A percentile compares a stretch with the other conserved stretches of the same genome.
These are phyloP conservation scores for Gandaritis pyraliata DNA, from an alignment of 2,888 invertebrate genomes.

Conservation along the genomic window DNA sequence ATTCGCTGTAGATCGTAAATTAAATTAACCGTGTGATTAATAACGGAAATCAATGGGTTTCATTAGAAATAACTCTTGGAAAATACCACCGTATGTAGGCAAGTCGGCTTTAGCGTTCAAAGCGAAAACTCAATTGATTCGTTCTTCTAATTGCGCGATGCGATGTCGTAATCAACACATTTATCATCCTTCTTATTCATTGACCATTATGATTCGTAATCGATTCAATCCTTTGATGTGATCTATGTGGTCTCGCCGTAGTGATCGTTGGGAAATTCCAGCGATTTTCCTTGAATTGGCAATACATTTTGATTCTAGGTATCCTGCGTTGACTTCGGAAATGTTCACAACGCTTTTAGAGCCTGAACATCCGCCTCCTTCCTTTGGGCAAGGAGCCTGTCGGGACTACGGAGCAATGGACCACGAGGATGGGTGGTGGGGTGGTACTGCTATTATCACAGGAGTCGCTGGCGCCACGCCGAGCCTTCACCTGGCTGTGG, in stretches of 20 bases:
- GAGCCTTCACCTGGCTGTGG: conserved; percentile 90
- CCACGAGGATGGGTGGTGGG: conserved; percentile 90
- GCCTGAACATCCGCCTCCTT: conserved; percentile 88
- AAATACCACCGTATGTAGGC: conserved; percentile 53
- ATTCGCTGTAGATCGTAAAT: conserved; percentile 65
- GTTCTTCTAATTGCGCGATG: conserved; percentile 47
- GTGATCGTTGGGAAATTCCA: conserved; percentile 20
- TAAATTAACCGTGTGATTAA: conserved; percentile 74
- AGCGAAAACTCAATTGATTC: conserved; percentile 50
- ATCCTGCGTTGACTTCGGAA: conserved; percentile 91
- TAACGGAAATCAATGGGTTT: conserved; percentile 67
- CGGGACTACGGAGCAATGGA: conserved; percentile 75
- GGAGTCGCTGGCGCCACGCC: conserved; percentile 92
- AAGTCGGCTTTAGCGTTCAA: conserved; percentile 42
- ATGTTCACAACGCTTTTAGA: conserved; percentile 91
- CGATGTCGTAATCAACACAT: conserved; percentile 35
- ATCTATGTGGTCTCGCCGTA: conserved; percentile 22
- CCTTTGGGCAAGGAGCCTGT: conserved; percentile 81
- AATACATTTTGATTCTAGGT: conserved; percentile 62
- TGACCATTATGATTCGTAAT: conserved; percentile 18
- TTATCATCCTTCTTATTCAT: conserved; percentile 25
- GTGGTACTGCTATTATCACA: conserved; percentile 94
- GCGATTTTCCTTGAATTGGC: conserved; percentile 13
- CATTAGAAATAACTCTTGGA: conserved; percentile 56
- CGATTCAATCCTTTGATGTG: conserved; percentile 19